phyloP scores from a whole-genome alignment of 30 jellyfish, hydroid and myxozoan species.

The Cassiopea andromeda region DNA sequence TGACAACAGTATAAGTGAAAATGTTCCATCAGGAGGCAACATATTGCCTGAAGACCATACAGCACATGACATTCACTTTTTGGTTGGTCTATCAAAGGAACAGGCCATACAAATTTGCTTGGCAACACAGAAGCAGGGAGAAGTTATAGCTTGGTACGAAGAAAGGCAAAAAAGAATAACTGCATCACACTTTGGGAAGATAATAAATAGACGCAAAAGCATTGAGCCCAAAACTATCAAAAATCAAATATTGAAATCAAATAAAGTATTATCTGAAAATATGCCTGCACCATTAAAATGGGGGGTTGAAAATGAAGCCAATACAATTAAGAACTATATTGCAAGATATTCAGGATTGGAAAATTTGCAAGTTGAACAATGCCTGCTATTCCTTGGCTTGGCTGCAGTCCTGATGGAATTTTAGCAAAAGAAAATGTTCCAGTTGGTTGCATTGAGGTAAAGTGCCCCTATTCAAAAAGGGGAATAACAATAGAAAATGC shows the following conservation, averaged over 20 bases:
- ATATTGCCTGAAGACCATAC: not conserved
- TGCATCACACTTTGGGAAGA: conserved; percentile 52
- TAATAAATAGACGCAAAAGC: conserved; percentile 36
- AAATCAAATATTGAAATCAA: conserved; percentile 4
- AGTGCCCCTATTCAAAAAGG: too few species aligned
- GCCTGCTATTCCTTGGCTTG: too few species aligned
- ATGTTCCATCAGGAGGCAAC: conserved; percentile 17
- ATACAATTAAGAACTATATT: too few species aligned
- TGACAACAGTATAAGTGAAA: conserved; percentile 19
- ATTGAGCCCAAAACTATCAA: conserved; percentile 44
- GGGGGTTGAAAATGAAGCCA: too few species aligned
- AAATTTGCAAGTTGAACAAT: too few species aligned
- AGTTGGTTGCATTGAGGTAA: too few species aligned
- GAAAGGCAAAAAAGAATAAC: conserved; percentile 59
- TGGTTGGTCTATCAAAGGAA: conserved; percentile 7
- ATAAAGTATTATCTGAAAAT: too few species aligned
- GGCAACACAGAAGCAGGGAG: conserved; percentile 5
- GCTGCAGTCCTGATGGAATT: too few species aligned
- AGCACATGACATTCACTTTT: not conserved
- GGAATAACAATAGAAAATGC: not conserved
- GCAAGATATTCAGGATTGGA: too few species aligned
- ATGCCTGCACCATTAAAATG: too few species aligned
- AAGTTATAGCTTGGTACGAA: conserved; percentile 37
- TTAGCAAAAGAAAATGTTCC: too few species aligned
- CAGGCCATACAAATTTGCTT: conserved; percentile 18